Conservation (phyloP, 35 echinoderm and acorn worm species). For the Strongylocentrotus purpuratus region DNA sequence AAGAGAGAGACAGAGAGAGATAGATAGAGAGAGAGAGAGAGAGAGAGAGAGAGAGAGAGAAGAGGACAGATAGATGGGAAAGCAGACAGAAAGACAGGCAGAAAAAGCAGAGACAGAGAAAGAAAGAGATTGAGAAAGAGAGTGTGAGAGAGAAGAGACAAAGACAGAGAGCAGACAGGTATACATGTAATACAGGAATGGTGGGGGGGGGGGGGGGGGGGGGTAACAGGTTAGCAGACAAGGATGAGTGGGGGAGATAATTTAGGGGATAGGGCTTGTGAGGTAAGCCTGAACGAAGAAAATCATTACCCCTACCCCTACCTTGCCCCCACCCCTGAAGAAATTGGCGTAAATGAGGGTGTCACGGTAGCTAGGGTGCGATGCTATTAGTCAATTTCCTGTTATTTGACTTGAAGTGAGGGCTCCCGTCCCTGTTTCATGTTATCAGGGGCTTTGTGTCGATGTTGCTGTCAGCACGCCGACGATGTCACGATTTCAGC, state of each 20-base stretch:
- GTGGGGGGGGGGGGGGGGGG: no score
- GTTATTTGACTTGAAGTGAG: conserved; percentile 40
- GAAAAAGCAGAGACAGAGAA: no score
- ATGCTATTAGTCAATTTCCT: conserved; percentile 40
- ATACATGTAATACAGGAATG: no score
- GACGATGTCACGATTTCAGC: not conserved
- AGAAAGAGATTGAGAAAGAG: no score
- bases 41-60: not conserved
- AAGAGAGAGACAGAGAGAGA: not conserved
- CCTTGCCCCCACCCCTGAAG: not conserved
- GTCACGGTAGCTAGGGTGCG: not conserved
- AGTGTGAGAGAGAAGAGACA: no score
- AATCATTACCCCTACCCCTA: no score
- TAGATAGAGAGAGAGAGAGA: not conserved
- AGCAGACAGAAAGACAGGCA: no score
- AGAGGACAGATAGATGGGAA: not conserved
- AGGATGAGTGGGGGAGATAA: no score
- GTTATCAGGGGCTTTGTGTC: not conserved
- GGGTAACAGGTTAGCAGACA: no score
- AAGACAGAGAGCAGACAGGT: no score
- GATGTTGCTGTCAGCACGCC: not conserved
- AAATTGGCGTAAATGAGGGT: conserved; percentile 13
- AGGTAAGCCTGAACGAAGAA: not conserved
- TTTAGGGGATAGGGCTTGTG: no score
- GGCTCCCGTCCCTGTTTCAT: not conserved